Percentiles rank a stretch among this genome's conserved stretches.
phyloP scores from a whole-genome alignment of 2,797 vertebrate genomes.

The Melanogrammus aeglefinus region DNA sequence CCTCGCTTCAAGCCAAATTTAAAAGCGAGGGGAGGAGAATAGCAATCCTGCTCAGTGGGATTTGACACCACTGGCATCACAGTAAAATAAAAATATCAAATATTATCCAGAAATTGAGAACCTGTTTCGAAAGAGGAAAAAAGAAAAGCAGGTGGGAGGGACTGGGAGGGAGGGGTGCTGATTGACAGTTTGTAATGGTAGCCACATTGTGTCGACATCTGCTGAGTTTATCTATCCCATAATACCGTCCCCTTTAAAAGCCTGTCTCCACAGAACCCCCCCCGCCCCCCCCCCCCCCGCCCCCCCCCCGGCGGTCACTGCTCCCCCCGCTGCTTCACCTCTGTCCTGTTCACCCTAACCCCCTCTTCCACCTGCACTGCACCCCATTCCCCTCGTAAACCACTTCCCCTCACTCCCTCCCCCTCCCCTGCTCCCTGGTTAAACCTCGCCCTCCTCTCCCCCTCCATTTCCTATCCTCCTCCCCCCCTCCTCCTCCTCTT shows the following conservation, averaged over 20 bases:
- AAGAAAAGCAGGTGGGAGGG: background rate
- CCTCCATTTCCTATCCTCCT: too few relatives aligned
- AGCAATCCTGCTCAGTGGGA: background rate
- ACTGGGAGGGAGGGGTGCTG: constrained; percentile 40
- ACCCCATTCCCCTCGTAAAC: constrained; percentile 54
- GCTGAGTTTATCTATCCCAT: constrained; percentile 67
- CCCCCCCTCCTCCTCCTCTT: background rate
- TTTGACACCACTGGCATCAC: background rate
- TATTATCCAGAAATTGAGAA: constrained; percentile 16
- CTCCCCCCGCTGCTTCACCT: constrained; percentile 24
- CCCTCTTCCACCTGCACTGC: constrained; percentile 44
- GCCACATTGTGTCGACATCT: constrained; percentile 73
- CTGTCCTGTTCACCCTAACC: constrained; percentile 45
- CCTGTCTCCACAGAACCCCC: constrained; percentile 46
- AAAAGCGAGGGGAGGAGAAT: background rate
- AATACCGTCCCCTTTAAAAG: constrained; percentile 55
- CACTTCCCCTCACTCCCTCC: constrained; percentile 17
- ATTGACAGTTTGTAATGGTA: constrained; percentile 81
- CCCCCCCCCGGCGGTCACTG: constrained; percentile 43
- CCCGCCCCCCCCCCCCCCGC: constrained; percentile 42
- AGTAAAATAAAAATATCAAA: constrained; percentile 3
- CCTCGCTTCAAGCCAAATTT: constrained; percentile 4
- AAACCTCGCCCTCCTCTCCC: too few relatives aligned
- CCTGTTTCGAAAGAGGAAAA: constrained; percentile 4
- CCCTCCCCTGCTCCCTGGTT: too few relatives aligned